phyloP scores from a whole-genome alignment of 1,140 invertebrate species.

The Bombus pyrosoma region DNA sequence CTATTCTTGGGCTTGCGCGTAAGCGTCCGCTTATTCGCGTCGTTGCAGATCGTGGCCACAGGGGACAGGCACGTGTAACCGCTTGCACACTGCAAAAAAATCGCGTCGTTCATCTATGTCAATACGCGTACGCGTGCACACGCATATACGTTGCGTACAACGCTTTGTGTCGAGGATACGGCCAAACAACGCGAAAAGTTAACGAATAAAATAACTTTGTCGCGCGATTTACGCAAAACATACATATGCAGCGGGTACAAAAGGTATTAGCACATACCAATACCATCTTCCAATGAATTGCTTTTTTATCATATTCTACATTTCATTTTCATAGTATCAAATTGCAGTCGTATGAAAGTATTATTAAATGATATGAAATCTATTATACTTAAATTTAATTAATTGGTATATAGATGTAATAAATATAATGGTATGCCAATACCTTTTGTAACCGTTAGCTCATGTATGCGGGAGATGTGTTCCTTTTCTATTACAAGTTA shows the following conservation, averaged over 20 bases:
- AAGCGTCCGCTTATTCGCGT: conserved; percentile 23
- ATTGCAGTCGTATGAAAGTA: too few relatives aligned
- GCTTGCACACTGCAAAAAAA: neutral
- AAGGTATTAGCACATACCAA: too few relatives aligned
- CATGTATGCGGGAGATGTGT: too few relatives aligned
- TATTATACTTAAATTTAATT: too few relatives aligned
- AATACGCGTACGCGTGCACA: neutral
- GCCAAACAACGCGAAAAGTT: conserved; percentile 5
- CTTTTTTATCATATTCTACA: neutral
- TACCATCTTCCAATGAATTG: neutral
- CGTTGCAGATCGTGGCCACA: conserved; percentile 28
- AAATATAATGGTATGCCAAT: too few relatives aligned
- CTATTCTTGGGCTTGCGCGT: conserved; percentile 5
- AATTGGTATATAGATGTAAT: too few relatives aligned
- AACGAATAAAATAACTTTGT: conserved; percentile 4
- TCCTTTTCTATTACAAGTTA: too few relatives aligned
- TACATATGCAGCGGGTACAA: too few relatives aligned
- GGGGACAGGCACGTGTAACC: conserved; percentile 28
- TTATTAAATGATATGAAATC: too few relatives aligned
- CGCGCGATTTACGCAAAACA: neutral
- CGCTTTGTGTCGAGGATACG: neutral
- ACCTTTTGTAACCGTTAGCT: neutral
- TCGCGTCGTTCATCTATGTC: neutral
- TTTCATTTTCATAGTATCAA: too few relatives aligned
- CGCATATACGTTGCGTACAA: neutral